Conservation (phyloP, 2,113 vertebrate genomes). For the Myotis yumanensis region DNA sequence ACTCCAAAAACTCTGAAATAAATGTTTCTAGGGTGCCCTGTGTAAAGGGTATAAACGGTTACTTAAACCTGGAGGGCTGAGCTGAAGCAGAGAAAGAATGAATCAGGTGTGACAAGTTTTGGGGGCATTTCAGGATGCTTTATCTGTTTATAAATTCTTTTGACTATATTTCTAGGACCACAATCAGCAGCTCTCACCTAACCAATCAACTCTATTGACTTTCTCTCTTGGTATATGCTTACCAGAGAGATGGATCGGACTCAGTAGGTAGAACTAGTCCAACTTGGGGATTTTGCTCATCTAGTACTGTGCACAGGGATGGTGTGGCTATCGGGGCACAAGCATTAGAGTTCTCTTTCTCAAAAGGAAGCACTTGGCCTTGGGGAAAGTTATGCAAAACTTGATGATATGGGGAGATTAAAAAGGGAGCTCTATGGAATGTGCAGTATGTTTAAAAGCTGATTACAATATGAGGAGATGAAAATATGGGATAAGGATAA, state of each 20-base stretch:
- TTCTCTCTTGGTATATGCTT: not conserved
- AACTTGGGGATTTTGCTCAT: not conserved
- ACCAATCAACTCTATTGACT: not conserved
- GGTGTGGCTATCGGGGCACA: not conserved
- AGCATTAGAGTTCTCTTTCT: not conserved
- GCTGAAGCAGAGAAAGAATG: not conserved
- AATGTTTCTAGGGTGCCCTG: not conserved
- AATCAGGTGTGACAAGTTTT: not conserved
- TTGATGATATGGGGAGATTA: not conserved
- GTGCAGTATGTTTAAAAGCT: not conserved
- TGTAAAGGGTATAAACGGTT: not conserved
- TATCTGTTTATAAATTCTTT: not conserved
- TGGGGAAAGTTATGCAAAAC: not conserved
- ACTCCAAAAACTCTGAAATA: constrained; percentile 43
- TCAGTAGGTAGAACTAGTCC: not conserved
- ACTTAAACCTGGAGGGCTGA: not conserved
- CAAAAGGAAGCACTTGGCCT: not conserved
- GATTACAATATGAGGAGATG: not conserved
- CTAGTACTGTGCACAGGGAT: fast-evolving
- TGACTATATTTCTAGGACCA: not conserved
- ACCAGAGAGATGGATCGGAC: not conserved
- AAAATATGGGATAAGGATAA: not conserved
- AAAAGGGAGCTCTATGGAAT: not conserved
- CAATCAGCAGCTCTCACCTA: not conserved
- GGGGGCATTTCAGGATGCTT: not conserved